Conservation (phyloP, 2,888 invertebrate genomes). For the Drosophila neonasuta region DNA sequence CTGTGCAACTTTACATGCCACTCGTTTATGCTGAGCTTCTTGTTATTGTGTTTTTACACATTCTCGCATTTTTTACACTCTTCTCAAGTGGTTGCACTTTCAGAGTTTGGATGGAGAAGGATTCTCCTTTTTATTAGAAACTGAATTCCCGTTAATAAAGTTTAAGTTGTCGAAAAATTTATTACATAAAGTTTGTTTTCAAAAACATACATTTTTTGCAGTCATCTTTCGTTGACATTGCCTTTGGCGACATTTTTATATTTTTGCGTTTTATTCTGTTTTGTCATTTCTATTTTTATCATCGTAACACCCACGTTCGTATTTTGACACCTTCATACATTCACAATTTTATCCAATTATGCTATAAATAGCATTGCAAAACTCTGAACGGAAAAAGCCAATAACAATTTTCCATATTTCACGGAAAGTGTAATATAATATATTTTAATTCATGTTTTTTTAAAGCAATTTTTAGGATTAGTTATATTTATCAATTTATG, state of each 20-base stretch:
- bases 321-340: neutral
- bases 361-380: neutral
- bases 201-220: neutral
- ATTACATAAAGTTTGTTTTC: neutral
- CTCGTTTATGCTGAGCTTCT: constrained; percentile 7
- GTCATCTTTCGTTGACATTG: neutral
- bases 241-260: neutral
- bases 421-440: neutral
- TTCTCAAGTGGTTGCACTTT: constrained; percentile 15
- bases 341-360: neutral
- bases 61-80: constrained; percentile 19
- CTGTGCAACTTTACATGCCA: neutral
- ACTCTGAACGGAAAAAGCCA: neutral
- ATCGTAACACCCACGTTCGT: neutral
- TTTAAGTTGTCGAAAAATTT: neutral
- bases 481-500: no score
- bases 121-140: neutral
- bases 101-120: neutral
- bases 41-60: constrained; percentile 48
- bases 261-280: neutral
- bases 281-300: neutral
- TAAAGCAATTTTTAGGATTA: no score
- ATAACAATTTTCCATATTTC: neutral
- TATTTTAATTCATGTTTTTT: neutral
- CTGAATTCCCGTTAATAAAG: neutral